Evolutionary conservation across 2,797 vertebrate genomes (phyloP), one percentile per base, ranked within the genome.

Genomic region (Cyprinodon diabolis): DNA sequence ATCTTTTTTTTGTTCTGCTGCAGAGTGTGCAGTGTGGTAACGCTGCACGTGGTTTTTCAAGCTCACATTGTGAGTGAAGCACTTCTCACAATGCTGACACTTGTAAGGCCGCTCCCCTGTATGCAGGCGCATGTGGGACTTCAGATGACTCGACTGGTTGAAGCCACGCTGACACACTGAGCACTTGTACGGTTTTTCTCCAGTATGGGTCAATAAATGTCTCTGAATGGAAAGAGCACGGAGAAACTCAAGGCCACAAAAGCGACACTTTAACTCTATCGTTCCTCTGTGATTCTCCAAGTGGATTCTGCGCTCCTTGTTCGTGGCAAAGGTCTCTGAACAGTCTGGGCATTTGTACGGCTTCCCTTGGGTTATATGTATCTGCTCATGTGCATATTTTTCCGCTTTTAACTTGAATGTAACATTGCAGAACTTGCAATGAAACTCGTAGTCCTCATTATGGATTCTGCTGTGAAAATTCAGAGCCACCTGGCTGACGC

Each of bases 61-160:
- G 60, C 89, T 91, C 35, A 92, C 87, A 2, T 92, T 93, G 79
- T 92, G 92, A 58, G 90, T 92, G 73, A 92, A 93, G 77, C 84
- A n/a, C 23, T 85, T 62, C 67, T 85, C 85, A 58, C 91, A 93
- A 2, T 69, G 71, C 66, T 35, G 71, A 72, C 92, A 93, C 72
- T 86, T 85, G 17, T 68, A 92, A 7, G 90, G 91, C 68, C 66
- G 84, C 82, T 92, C 90, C 1, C 91, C 90, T 0, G 90, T 91
- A 88, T 93, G 90, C 67, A 92, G 66, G 0, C 90, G 88, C 88
- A 92, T 88, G 81, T 92, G 92, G 21, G 91, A 90, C 45, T 91
- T 91, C 17, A 92, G 81, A 70, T 92, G 78, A 63, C 85, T 81
- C 0, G 45, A 1, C 83, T 91, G 91, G 54, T 52, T 90, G 74